Percentiles rank a stretch among this genome's conserved stretches.
Conservation (phyloP, 92 coral and sea anemone species). For the Porites cylindrica region DNA sequence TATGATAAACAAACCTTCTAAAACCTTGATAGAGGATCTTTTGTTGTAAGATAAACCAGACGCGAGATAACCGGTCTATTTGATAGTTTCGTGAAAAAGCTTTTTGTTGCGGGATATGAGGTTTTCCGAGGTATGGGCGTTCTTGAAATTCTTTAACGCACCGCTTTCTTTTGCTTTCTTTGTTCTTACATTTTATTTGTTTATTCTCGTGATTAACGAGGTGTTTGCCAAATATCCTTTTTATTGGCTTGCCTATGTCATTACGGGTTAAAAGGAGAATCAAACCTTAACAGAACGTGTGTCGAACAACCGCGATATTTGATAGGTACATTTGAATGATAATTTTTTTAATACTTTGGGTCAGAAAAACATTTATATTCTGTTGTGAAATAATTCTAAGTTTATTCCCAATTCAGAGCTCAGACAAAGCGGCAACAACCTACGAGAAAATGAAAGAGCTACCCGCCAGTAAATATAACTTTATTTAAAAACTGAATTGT, state of each 20-base stretch:
- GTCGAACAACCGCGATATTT: not conserved
- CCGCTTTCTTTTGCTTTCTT: not conserved
- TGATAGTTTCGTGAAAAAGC: slow-evolving; percentile 9
- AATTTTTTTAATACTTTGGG: too few species aligned
- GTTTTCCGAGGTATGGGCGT: slow-evolving; percentile 30
- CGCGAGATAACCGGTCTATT: not conserved
- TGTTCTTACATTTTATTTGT: not conserved
- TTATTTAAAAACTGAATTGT: too few species aligned
- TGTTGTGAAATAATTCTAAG: too few species aligned
- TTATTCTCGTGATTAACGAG: not conserved
- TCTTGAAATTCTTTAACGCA: slow-evolving; percentile 34
- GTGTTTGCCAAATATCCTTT: not conserved
- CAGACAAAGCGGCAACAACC: too few species aligned
- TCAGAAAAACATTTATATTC: too few species aligned
- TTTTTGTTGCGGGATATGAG: not conserved
- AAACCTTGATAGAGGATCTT: slow-evolving; percentile 12
- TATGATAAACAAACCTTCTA: slow-evolving; percentile 30
- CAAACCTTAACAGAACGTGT: not conserved
- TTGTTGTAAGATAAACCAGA: slow-evolving; percentile 21
- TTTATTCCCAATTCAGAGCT: too few species aligned
- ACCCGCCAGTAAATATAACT: too few species aligned
- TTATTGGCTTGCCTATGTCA: not conserved
- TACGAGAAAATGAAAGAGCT: too few species aligned
- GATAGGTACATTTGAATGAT: too few species aligned
- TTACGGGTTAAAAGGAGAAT: not conserved